Conservation (phyloP, 2,888 invertebrate genomes). For the Azorinus chamasolen region DNA sequence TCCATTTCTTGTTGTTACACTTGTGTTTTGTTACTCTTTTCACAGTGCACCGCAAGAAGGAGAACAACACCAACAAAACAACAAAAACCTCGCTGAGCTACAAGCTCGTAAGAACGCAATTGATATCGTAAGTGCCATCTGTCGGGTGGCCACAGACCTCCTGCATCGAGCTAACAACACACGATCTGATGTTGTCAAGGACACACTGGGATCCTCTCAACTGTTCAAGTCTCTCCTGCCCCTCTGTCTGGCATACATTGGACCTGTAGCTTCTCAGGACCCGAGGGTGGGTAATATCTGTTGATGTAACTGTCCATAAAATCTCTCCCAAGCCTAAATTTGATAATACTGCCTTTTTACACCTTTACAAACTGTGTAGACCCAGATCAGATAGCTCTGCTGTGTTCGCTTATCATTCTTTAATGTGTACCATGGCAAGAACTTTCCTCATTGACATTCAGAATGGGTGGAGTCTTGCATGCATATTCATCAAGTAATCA, state of each 20-base stretch:
- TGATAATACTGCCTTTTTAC: no score
- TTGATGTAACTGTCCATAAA: no score
- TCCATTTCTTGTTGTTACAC: no score
- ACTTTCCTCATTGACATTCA: no score
- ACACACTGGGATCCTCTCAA: conserved; percentile 89
- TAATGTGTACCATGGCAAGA: no score
- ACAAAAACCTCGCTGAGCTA: conserved; percentile 88
- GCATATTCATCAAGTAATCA: no score
- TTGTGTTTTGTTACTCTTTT: no score
- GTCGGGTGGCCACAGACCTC: conserved; percentile 92
- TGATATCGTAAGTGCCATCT: conserved; percentile 92
- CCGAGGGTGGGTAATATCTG: conserved; percentile 88
- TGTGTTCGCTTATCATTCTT: no score
- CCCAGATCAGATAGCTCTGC: no score
- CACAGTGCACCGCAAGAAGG: conserved; percentile 89
- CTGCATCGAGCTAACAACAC: conserved; percentile 91
- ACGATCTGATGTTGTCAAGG: conserved; percentile 77
- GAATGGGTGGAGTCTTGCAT: no score
- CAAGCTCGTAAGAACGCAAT: conserved; percentile 91
- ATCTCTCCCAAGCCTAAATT: background rate
- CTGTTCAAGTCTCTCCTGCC: conserved; percentile 93
- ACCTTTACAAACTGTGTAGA: no score
- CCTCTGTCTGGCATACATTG: conserved; percentile 93
- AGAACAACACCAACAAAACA: conserved; percentile 88
- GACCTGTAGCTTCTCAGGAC: conserved; percentile 93